These are phyloP conservation scores for Acrobasis suavella DNA, from an alignment of 2,888 invertebrate species.

Conservation along the genomic window DNA sequence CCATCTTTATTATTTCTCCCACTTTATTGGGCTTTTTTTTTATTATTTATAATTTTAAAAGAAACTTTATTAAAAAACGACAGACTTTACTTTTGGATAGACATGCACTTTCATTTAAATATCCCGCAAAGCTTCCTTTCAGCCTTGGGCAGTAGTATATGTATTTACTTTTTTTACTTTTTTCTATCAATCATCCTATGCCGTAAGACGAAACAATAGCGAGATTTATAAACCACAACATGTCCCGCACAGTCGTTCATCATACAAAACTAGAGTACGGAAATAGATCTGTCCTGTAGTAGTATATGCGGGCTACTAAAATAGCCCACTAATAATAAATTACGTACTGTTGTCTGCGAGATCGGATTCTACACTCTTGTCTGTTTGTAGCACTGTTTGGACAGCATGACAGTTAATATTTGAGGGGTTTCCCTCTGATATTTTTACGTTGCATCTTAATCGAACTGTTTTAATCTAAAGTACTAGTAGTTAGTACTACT, in stretches of 20 bases:
- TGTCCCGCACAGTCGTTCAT: slow-evolving; percentile 6
- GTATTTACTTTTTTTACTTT: too few relatives aligned
- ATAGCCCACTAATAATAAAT: slow-evolving; percentile 46
- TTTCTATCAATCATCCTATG: neutral
- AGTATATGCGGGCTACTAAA: slow-evolving; percentile 30
- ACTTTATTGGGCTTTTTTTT: too few relatives aligned
- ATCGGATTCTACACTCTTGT: slow-evolving; percentile 4
- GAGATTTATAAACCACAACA: neutral
- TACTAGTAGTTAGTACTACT: too few relatives aligned
- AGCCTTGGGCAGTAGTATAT: too few relatives aligned
- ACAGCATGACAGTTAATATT: slow-evolving; percentile 10
- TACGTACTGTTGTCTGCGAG: slow-evolving; percentile 27
- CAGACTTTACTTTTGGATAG: too few relatives aligned
- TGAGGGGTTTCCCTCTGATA: neutral
- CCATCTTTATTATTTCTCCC: too few relatives aligned
- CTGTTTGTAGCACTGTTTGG: slow-evolving; percentile 12
- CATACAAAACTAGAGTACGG: slow-evolving; percentile 20
- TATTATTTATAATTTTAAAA: too few relatives aligned
- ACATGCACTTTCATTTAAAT: too few relatives aligned
- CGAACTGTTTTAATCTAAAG: neutral
- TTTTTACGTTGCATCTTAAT: neutral
- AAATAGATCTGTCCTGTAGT: slow-evolving; percentile 21
- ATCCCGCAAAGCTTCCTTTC: too few relatives aligned
- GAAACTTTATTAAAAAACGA: too few relatives aligned
- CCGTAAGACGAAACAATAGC: neutral